These are phyloP conservation scores for Homarus gammarus DNA, from an alignment of 2,888 invertebrate species.

Conservation along the genomic window DNA sequence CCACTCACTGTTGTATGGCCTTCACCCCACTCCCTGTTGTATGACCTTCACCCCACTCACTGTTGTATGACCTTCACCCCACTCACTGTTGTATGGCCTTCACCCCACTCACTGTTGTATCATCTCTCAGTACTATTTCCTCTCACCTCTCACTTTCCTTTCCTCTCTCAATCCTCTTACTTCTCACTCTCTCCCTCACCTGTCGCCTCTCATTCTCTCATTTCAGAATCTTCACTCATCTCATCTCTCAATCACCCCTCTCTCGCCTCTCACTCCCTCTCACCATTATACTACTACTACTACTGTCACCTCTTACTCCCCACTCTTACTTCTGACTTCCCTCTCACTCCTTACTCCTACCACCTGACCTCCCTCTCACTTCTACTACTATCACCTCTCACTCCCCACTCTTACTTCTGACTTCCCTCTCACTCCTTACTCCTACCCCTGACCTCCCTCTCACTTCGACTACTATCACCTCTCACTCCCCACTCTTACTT, in stretches of 20 bases:
- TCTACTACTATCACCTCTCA: neutral
- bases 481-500: neutral
- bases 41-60: no score
- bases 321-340: neutral
- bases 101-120: neutral
- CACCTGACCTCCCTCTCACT: slow-evolving; percentile 17
- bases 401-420: neutral
- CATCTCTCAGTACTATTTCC: neutral
- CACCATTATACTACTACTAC: no score
- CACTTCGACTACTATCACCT: neutral
- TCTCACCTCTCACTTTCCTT: neutral
- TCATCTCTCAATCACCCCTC: neutral
- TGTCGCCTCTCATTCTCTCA: neutral
- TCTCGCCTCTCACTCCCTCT: neutral
- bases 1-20: no score
- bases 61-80: neutral
- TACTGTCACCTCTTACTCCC: neutral
- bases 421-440: neutral
- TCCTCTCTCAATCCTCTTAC: neutral
- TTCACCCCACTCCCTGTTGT: no score
- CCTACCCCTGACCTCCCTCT: slow-evolving; percentile 17
- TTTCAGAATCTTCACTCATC: neutral
- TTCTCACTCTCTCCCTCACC: neutral
- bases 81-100: no score
- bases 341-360: slow-evolving; percentile 36